Conservation (phyloP, 2,797 vertebrate genomes). For the Leptodactylus fallax region DNA sequence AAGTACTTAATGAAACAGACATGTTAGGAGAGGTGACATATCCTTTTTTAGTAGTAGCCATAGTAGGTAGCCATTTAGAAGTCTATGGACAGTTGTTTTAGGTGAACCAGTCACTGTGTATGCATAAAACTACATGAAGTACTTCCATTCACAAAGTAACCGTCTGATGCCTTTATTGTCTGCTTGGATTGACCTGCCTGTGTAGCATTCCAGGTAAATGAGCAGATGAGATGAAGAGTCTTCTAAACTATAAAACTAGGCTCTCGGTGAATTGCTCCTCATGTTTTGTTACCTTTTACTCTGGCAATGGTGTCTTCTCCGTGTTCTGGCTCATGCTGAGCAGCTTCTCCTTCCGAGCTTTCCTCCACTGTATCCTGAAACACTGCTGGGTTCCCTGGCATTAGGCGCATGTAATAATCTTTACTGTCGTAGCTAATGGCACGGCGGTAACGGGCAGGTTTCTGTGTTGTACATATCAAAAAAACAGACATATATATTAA, state of each 20-base stretch:
- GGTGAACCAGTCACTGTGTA: background rate
- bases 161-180: background rate
- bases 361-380: conserved; percentile 97
- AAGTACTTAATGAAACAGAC: too few relatives aligned
- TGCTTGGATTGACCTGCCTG: background rate
- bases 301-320: conserved; percentile 97
- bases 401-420: conserved; percentile 94
- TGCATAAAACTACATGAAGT: background rate
- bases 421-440: conserved; percentile 98
- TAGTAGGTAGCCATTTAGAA: background rate
- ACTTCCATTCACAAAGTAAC: background rate
- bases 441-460: conserved; percentile 90
- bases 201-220: background rate
- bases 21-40: too few relatives aligned
- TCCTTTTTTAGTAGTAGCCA: background rate
- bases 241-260: background rate
- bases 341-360: conserved; percentile 87
- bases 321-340: conserved; percentile 92
- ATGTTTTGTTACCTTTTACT: conserved; percentile 87
- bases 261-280: background rate
- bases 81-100: background rate
- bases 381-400: conserved; percentile 90
- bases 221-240: background rate
- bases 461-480: conserved; percentile 75
- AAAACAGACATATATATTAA: background rate